A percentile compares a stretch with the other conserved stretches of the same genome.
Evolutionary conservation across 2,888 invertebrate species (phyloP).

Genomic region (Alviniconcha strummeri): DNA sequence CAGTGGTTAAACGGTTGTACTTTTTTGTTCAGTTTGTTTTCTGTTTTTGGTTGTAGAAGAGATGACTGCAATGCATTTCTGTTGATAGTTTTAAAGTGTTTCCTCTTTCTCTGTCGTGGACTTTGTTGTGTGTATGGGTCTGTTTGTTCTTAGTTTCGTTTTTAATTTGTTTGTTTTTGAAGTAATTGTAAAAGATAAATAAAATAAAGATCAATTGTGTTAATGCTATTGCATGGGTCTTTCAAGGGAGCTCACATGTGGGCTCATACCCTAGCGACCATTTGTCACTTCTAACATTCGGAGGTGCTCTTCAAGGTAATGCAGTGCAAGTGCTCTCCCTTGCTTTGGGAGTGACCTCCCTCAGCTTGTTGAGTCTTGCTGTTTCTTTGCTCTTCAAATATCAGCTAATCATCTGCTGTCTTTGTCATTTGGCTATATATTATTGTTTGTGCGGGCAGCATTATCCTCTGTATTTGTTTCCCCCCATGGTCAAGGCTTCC

Average conservation of each 20-base stretch:
- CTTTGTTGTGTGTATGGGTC: not conserved
- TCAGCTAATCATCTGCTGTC: slow-evolving; percentile 16
- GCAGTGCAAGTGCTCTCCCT: slow-evolving; percentile 12
- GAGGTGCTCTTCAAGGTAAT: slow-evolving; percentile 37
- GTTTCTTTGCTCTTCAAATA: slow-evolving; percentile 8
- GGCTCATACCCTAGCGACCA: slow-evolving; percentile 41
- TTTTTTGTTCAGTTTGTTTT: not conserved
- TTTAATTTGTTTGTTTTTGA: not conserved
- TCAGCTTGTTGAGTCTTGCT: not conserved
- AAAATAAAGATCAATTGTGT: not conserved
- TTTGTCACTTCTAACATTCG: slow-evolving; percentile 33
- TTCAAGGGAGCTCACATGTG: slow-evolving; percentile 40
- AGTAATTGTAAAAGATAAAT: not conserved
- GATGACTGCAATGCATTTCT: not conserved
- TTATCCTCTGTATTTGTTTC: not conserved
- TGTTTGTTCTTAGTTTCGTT: not conserved
- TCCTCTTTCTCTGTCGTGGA: too few species aligned
- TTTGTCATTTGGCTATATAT: not conserved
- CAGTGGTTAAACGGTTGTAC: not conserved
- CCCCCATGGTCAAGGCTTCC: slow-evolving; percentile 4
- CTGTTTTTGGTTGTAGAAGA: not conserved
- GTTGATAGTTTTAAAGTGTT: too few species aligned
- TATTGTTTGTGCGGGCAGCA: slow-evolving; percentile 3
- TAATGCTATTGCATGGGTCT: slow-evolving; percentile 17
- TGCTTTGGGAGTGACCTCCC: not conserved